Conservation (phyloP, 2,113 vertebrate species). For the Neolamprologus tretocephalus region DNA sequence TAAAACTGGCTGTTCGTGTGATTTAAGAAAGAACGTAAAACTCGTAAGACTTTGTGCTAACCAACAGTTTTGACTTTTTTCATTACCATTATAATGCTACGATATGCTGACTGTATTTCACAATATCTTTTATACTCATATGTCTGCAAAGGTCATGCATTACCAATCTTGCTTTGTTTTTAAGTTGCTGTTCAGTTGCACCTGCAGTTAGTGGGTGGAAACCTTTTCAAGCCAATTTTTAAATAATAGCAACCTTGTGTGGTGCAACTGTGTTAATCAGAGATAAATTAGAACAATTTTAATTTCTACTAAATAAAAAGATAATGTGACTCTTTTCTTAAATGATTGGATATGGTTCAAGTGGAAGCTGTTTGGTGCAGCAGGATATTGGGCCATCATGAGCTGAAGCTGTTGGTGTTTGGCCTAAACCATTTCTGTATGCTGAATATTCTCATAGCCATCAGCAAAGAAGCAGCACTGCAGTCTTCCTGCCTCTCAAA, state of each 20-base stretch:
- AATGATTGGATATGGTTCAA: neutral
- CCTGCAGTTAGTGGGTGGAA: neutral
- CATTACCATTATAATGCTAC: neutral
- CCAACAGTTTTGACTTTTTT: neutral
- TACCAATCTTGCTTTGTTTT: neutral
- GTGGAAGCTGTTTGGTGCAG: neutral
- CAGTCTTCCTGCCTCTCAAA: constrained; percentile 23
- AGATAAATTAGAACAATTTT: neutral
- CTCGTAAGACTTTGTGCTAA: neutral
- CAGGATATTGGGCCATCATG: neutral
- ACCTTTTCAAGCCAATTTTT: neutral
- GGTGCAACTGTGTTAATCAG: neutral
- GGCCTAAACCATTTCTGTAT: neutral
- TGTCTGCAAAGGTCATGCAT: neutral
- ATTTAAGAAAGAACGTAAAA: neutral
- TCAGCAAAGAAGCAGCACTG: constrained; percentile 1
- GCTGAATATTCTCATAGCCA: neutral
- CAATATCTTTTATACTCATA: neutral
- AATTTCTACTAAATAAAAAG: neutral
- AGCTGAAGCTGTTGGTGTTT: neutral
- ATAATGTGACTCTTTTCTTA: neutral
- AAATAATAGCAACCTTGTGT: neutral
- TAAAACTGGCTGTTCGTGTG: neutral
- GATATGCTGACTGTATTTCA: neutral
- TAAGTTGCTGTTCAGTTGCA: neutral